Conservation (phyloP, 2,797 vertebrate genomes). For the Liasis olivaceus region DNA sequence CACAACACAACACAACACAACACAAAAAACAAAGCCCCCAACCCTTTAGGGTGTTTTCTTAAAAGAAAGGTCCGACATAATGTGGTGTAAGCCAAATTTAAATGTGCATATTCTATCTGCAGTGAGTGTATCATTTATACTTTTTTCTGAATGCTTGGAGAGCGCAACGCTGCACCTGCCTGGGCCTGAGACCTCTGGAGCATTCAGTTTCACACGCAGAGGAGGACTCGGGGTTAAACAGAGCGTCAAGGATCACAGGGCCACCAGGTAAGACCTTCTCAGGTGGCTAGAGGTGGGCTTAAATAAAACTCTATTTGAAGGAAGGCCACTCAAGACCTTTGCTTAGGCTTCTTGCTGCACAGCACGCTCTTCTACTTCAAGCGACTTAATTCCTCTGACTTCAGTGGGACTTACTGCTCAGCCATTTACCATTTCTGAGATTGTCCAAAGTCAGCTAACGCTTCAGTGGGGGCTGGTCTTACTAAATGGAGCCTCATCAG, state of each 20-base stretch:
- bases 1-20: too few species aligned
- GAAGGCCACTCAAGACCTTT: not conserved
- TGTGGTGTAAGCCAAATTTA: not conserved
- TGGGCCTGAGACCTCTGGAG: not conserved
- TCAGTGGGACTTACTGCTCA: not conserved
- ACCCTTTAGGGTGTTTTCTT: not conserved
- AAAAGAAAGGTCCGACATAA: not conserved
- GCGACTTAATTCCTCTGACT: not conserved
- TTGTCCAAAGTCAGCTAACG: not conserved
- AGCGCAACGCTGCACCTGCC: not conserved
- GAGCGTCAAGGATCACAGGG: not conserved
- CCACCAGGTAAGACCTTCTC: not conserved
- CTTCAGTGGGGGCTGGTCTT: not conserved
- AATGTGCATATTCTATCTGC: not conserved
- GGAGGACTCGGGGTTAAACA: not conserved
- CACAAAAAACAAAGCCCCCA: too few species aligned
- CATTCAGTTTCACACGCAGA: not conserved
- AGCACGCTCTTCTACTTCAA: not conserved
- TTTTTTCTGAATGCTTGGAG: too few species aligned
- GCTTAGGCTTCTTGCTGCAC: not conserved
- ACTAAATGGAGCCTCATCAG: not conserved
- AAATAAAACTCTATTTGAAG: not conserved
- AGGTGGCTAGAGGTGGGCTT: not conserved
- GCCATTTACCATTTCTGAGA: not conserved
- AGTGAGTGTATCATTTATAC: not conserved